Base-by-base conservation (phyloP, 2,797 vertebrate genomes). In the Falco cherrug region DNA sequence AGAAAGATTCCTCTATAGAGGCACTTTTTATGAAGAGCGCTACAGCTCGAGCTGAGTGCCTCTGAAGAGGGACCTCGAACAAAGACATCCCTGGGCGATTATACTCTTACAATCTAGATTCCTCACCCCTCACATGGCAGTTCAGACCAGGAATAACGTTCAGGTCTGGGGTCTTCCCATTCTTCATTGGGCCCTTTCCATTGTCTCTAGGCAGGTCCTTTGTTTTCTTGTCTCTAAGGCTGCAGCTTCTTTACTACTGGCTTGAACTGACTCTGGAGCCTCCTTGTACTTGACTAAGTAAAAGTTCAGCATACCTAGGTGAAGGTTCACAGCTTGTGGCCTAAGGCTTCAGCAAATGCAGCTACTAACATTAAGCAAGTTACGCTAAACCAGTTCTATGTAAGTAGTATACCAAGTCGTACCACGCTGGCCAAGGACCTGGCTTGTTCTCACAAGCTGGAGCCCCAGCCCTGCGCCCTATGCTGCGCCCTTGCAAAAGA, bases 391-490 rank as follows among this genome's bases (percentile, higher is more conserved):
- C 41, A 35, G 31, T 22, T 73, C 59, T 63, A 5, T 48, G 20
- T 24, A 20, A 56, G 41, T 33, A 41, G n/a, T 33, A 13, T 28
- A 37, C 16, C 39, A 50, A n/a, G 41, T 16, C 8, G 4, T 19
- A 12, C 10, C 12, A 13, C 45, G 9, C 24, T 28, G 35, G 20
- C 35, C 50, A 17, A 37, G 31, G 64, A 74, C 28, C n/a, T 71
- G 25, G 22, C 53, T 89, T 37, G 69, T 84, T 77, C 82, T 76
- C 24, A 14, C 41, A 61, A 64, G 37, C 54, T 0, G 0, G 22
- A 2, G 2, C n/a, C 89, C 28, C 17, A 21, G 43, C 16, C 17
- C 39, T 75, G 26, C 2, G 1, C 37, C 31, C 22, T 0, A 0
- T 63, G 20, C 67, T 68, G 29, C 3, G 2, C 13, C 39, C 13